Base-by-base conservation (phyloP, 64 coral and sea anemone genomes). In the Pocillopora verrucosa region DNA sequence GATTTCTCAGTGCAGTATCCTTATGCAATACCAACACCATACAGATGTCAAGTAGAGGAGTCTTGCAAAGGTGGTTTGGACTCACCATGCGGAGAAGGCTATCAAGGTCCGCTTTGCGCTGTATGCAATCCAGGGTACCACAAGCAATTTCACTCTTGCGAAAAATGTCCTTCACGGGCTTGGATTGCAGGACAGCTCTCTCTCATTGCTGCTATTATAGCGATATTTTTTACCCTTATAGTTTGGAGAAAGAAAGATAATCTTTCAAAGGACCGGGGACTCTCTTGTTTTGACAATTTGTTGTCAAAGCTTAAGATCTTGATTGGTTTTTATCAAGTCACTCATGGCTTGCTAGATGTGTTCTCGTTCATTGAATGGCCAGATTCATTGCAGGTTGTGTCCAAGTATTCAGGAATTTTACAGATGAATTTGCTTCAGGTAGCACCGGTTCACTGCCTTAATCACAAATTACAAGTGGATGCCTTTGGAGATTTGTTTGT, bases 301-400 rank as follows among this genome's bases (percentile, higher is more conserved):
- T 24, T 91, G 10, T 68, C 77, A 10, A 70, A 72, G 19, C 51
- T 85, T 5, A 91, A 91, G 17, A 91, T 91, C 30, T 25, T 91
- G 16, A 85, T 91, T n/a, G 89, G 89, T 9, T 91, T 91, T 35
- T 91, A 91, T 80, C 89, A 91, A 63, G 89, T 91, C 1, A 86
- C 79, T 13, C 58, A 74, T 14, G 89, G 80, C 10, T 63, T 82
- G 37, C 36, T 91, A 60, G 65, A 91, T 45, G 89, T 45, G 30
- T 91, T 91, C 84, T 41, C n/a, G 16, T 91, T 75, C 73, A 45
- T 91, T 11, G 84, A 91, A 74, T 82, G 80, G 80, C 89, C 89
- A 34, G 57, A 37, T 11, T 60, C 65, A 0, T 60, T 91, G 35
- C 30, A 79, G 12, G 64, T 74, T 60, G 84, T 91, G 38, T 69